Conservation (phyloP, 1,140 invertebrate genomes). For the Brachionus plicatilis region DNA sequence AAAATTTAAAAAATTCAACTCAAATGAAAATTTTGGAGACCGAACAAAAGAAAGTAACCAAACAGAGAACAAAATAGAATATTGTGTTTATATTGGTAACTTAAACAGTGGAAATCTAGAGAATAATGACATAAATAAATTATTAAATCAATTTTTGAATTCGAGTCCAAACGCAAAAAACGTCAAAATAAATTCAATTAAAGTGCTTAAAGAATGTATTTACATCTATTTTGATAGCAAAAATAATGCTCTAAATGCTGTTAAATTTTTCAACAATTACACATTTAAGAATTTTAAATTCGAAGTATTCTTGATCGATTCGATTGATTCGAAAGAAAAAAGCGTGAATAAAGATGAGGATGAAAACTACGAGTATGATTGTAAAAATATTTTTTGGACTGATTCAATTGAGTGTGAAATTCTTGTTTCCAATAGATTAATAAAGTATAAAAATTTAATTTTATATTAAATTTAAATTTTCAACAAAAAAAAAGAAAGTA, state of each 20-base stretch:
- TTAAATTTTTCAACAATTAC: neutral
- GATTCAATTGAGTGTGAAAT: conserved; percentile 2
- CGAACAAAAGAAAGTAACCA: neutral
- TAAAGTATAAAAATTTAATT: neutral
- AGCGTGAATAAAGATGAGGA: neutral
- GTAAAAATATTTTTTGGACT: neutral
- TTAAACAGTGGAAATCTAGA: neutral
- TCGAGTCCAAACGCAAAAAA: neutral
- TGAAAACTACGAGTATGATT: neutral
- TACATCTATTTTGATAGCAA: neutral
- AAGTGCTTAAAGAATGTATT: neutral
- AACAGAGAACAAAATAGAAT: neutral
- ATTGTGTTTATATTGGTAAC: neutral
- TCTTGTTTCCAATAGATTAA: neutral
- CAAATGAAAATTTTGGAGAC: neutral
- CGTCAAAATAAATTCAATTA: neutral
- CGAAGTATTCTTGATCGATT: neutral
- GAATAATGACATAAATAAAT: neutral
- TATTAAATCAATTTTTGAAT: neutral
- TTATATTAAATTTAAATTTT: neutral
- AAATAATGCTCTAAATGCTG: neutral
- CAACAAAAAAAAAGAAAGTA: neutral
- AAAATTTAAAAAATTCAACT: neutral
- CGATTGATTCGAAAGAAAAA: neutral
- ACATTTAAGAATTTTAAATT: neutral